Evolutionary conservation across 35 echinoderm and acorn worm species (phyloP).

Genomic region (Ophiothrix spiculata): DNA sequence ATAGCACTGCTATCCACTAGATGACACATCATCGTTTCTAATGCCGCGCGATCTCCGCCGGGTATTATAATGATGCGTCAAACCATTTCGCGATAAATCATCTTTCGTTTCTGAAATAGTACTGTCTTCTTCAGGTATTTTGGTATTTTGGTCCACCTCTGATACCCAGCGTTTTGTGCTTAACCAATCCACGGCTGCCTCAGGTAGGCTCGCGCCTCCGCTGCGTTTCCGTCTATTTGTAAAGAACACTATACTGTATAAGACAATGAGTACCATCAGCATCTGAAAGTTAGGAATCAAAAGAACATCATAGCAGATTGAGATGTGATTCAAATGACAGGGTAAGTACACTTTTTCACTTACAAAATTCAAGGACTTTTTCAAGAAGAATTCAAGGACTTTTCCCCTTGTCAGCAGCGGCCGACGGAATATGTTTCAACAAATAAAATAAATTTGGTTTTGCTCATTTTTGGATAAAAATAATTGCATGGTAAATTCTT

Average conservation of each 20-base stretch:
- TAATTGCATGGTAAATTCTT: too few relatives aligned
- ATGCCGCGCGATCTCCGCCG: too few relatives aligned
- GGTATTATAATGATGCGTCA: too few relatives aligned
- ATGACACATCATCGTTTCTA: too few relatives aligned
- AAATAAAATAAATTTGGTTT: background rate
- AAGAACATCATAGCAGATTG: background rate
- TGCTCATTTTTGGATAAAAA: too few relatives aligned
- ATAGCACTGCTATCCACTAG: too few relatives aligned
- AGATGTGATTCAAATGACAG: background rate
- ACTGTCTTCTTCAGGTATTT: background rate
- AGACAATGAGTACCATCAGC: constrained; percentile 46
- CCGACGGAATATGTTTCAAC: too few relatives aligned
- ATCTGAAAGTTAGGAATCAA: constrained; percentile 20
- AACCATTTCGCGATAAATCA: too few relatives aligned
- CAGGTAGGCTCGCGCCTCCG: background rate
- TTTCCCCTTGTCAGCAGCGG: too few relatives aligned
- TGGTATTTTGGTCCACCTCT: background rate
- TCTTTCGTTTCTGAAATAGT: too few relatives aligned
- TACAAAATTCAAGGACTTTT: background rate
- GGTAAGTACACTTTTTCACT: background rate
- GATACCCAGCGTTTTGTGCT: background rate
- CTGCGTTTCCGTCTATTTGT: constrained; percentile 13
- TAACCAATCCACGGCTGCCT: background rate
- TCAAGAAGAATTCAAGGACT: too few relatives aligned
- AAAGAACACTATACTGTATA: constrained; percentile 40